Evolutionary conservation across 2,888 invertebrate genomes (phyloP).

Genomic region (Deilephila porcellus): DNA sequence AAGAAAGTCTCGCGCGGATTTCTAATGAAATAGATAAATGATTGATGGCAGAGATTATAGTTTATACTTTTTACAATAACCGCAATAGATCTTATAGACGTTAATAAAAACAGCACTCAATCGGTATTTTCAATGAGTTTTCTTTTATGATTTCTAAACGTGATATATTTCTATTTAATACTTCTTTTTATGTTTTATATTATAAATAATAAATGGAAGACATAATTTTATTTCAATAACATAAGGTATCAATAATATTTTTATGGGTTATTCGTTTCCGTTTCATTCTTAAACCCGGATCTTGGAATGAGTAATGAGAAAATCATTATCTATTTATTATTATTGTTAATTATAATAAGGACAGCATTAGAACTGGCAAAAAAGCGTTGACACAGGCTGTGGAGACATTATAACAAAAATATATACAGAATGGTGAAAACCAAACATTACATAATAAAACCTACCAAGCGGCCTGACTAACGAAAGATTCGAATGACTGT

Average conservation of each 20-base stretch:
- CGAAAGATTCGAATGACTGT: too few species aligned
- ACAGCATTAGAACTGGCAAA: too few species aligned
- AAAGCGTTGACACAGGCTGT: too few species aligned
- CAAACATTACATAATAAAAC: background rate
- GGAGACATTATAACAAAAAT: too few species aligned
- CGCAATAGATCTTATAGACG: slow-evolving; percentile 3
- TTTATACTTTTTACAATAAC: slow-evolving; percentile 22
- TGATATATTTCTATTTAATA: slow-evolving; percentile 10
- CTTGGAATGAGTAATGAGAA: too few species aligned
- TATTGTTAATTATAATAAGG: too few species aligned
- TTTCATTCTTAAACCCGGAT: too few species aligned
- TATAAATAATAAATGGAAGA: background rate
- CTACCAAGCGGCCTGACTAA: background rate
- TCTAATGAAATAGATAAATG: background rate
- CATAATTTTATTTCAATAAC: background rate
- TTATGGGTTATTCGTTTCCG: too few species aligned
- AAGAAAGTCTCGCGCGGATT: background rate
- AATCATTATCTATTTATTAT: too few species aligned
- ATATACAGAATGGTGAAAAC: too few species aligned
- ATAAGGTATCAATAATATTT: too few species aligned
- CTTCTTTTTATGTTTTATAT: slow-evolving; percentile 5
- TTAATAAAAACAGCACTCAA: slow-evolving; percentile 1
- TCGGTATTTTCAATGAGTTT: slow-evolving; percentile 15
- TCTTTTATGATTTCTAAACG: slow-evolving; percentile 12
- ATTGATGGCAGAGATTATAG: background rate